A percentile compares a stretch with the other conserved stretches of the same genome.
phyloP scores from a whole-genome alignment of 1,140 invertebrate genomes.

The Drosophila ananassae region DNA sequence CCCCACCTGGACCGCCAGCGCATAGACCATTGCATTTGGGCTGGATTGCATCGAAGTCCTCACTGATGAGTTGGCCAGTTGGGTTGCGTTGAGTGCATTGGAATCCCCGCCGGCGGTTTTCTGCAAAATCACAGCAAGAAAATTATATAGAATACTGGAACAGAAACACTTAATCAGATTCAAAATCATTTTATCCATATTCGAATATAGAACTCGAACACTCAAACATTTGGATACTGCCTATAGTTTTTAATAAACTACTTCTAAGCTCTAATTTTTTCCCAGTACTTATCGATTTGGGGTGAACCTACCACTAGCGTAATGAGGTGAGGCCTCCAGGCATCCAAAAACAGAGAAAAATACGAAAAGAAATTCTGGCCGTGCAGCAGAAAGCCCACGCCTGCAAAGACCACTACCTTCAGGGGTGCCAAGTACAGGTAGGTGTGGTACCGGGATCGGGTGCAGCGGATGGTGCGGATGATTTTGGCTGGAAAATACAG shows the following conservation, averaged over 20 bases:
- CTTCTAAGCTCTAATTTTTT: not conserved
- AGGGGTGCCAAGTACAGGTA: constrained; percentile 89
- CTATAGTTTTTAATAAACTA: no score
- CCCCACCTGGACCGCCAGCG: constrained; percentile 87
- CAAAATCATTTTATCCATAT: no score
- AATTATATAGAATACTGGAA: not conserved
- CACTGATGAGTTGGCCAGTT: constrained; percentile 42
- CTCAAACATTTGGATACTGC: no score
- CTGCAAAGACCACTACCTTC: constrained; percentile 88
- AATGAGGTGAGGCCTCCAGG: constrained; percentile 86
- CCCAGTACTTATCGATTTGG: constrained; percentile 4
- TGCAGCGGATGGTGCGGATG: constrained; percentile 71
- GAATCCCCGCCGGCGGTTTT: constrained; percentile 16
- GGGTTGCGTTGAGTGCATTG: constrained; percentile 30
- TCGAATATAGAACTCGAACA: no score
- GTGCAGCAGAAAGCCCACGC: constrained; percentile 86
- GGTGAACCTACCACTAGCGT: constrained; percentile 85
- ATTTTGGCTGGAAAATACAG: constrained; percentile 54
- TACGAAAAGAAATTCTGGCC: constrained; percentile 85
- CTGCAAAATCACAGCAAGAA: constrained; percentile 22
- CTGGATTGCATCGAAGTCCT: constrained; percentile 69
- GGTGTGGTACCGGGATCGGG: constrained; percentile 88
- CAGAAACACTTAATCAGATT: no score
- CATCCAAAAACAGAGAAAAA: constrained; percentile 85
- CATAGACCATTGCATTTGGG: constrained; percentile 84